Percentiles rank a stretch among this genome's conserved stretches.
Evolutionary conservation across 2,888 invertebrate genomes (phyloP).

Genomic region (Serrognathus titanus): DNA sequence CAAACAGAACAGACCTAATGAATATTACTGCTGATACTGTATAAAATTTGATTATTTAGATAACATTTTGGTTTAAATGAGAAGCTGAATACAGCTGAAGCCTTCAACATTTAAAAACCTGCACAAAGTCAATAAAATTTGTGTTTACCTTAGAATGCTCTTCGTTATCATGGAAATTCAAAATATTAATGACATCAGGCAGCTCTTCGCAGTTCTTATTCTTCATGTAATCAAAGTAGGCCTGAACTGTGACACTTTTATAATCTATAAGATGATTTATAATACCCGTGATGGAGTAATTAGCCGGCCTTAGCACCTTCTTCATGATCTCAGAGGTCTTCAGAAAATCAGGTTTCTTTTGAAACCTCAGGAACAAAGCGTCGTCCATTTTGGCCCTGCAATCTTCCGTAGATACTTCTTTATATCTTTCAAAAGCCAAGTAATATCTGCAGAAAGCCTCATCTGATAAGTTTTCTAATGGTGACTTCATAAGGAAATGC

Average conservation of each 20-base stretch:
- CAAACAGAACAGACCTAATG: too few species aligned
- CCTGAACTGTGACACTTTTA: slow-evolving; percentile 10
- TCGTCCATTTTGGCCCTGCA: slow-evolving; percentile 27
- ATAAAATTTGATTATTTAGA: too few species aligned
- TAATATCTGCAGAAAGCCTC: slow-evolving; percentile 35
- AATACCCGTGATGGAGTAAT: slow-evolving; percentile 21
- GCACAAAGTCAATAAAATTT: too few species aligned
- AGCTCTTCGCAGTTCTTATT: slow-evolving; percentile 16
- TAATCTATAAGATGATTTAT: slow-evolving; percentile 22
- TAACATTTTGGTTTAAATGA: too few species aligned
- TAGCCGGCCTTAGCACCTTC: slow-evolving; percentile 25
- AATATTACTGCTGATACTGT: too few species aligned
- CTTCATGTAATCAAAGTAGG: slow-evolving; percentile 31
- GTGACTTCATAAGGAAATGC: slow-evolving; percentile 28
- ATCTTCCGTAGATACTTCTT: slow-evolving; percentile 21
- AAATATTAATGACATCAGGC: neutral
- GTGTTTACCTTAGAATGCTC: too few species aligned
- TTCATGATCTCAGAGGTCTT: slow-evolving; percentile 27
- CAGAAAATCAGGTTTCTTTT: slow-evolving; percentile 26
- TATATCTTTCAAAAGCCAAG: slow-evolving; percentile 36
- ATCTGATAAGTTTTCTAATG: slow-evolving; percentile 27
- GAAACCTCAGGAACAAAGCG: slow-evolving; percentile 29
- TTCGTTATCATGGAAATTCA: too few species aligned
- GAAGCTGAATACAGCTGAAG: too few species aligned
- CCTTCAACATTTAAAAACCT: too few species aligned